phyloP scores from a whole-genome alignment of 2,797 vertebrate species.

The Rhinophrynus dorsalis region DNA sequence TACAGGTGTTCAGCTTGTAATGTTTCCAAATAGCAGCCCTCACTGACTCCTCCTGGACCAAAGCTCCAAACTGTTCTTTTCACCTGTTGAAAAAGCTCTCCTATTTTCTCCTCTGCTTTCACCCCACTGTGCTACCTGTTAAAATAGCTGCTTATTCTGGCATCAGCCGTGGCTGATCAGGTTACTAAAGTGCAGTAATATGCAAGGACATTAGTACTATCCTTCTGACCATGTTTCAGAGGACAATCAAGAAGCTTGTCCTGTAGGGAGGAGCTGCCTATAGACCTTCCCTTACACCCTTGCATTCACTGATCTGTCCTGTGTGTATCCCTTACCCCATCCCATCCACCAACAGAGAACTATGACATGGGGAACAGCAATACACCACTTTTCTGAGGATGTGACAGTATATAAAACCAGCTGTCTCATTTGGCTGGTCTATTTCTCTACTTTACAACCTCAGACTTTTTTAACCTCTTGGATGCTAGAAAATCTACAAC shows the following conservation, averaged over 20 bases:
- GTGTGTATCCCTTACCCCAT: too few species aligned
- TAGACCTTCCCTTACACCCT: not conserved
- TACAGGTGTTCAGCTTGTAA: too few species aligned
- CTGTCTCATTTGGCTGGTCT: too few species aligned
- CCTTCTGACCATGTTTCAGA: constrained; percentile 26
- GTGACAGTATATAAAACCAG: too few species aligned
- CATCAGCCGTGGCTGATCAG: constrained; percentile 27
- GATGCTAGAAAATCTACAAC: too few species aligned
- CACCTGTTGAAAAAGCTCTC: not conserved
- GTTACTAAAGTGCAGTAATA: constrained; percentile 32
- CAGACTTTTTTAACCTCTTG: too few species aligned
- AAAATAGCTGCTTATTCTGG: not conserved
- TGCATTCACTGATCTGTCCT: constrained; percentile 3
- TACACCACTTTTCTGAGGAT: too few species aligned
- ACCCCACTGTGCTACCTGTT: not conserved
- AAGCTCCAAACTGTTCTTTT: not conserved
- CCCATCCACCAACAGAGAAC: too few species aligned
- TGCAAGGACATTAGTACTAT: constrained; percentile 3
- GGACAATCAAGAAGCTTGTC: not conserved
- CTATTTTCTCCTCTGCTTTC: not conserved
- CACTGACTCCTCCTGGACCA: too few species aligned
- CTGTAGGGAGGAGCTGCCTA: constrained; percentile 16
- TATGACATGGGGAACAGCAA: too few species aligned
- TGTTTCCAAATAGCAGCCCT: too few species aligned
- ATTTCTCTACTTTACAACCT: too few species aligned